Evolutionary conservation across 64 coral and sea anemone species (phyloP).

Genomic region (Porites australiensis): DNA sequence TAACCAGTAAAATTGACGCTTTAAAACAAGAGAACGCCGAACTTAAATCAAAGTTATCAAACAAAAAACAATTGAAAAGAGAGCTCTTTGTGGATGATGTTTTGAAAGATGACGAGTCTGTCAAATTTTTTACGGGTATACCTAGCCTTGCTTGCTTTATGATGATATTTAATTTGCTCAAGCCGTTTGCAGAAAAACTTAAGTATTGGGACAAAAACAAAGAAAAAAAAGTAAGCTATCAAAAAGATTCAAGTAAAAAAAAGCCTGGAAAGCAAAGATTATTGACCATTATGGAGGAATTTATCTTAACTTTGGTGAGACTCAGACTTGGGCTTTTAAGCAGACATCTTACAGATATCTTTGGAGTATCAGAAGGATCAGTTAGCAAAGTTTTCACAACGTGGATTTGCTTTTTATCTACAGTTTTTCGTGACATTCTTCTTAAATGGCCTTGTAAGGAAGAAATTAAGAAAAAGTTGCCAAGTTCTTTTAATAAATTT

Average conservation of each 20-base stretch:
- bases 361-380: slow-evolving; percentile 40
- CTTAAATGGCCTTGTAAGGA: slow-evolving; percentile 57
- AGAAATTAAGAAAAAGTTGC: slow-evolving; percentile 45
- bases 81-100: slow-evolving; percentile 18
- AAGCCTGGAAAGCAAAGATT: slow-evolving; percentile 47
- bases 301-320: slow-evolving; percentile 59
- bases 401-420: slow-evolving; percentile 62
- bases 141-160: slow-evolving; percentile 23
- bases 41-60: background rate
- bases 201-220: slow-evolving; percentile 67
- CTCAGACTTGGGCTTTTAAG: slow-evolving; percentile 31
- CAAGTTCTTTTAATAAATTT: slow-evolving; percentile 47
- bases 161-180: slow-evolving; percentile 18
- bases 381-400: slow-evolving; percentile 17
- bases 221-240: background rate
- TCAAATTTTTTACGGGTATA: slow-evolving; percentile 34
- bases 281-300: slow-evolving; percentile 54
- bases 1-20: background rate
- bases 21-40: background rate
- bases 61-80: slow-evolving; percentile 3
- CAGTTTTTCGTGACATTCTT: slow-evolving; percentile 45
- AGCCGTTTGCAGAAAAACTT: slow-evolving; percentile 50
- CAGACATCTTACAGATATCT: slow-evolving; percentile 47
- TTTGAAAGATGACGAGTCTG: slow-evolving; percentile 36
- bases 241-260: slow-evolving; percentile 4